Evolutionary conservation across 2,113 vertebrate species (phyloP), one percentile per base, ranked within the genome.

Genomic region (Tenrec ecaudatus): DNA sequence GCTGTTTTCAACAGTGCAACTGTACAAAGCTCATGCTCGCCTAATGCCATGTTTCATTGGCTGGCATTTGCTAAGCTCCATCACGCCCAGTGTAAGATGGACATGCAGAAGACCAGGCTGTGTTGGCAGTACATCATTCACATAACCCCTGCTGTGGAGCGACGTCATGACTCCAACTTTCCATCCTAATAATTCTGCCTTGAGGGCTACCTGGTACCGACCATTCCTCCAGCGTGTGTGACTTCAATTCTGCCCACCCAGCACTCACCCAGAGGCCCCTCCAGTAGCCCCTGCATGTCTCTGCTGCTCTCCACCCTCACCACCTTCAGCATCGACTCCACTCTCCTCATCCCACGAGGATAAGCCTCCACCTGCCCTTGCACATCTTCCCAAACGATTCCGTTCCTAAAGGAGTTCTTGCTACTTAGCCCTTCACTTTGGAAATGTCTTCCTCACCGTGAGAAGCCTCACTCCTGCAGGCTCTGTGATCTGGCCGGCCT

Each of bases 191-290:
- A 11, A 53, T 40, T 68, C 53, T 47, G 31, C n/a, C 69, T n/a
- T 60, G 16, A 47, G 58, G 14, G 11, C 38, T 22, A 3, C 27
- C 27, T 33, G 58, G 22, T 60, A 43, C n/a, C 40, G 7, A 10
- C 2, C 3, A 22, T 3, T 73, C 19, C 57, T 25, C 38, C 36
- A 2, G 47, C 47, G 47, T 14, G 9, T 10, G 9, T 2, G 60
- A 80, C 58, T 8, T n/a, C 15, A n/a, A 8, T 29, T 10, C 0
- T 77, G 60, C 47, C 15, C n/a, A 57, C 29, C 25, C 58, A 14
- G 11, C 53, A 11, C 22, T 22, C 20, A 0, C 17, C 11, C 2
- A 0, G 3, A 29, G 16, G 53, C 20, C 33, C 40, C 15, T 9
- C 10, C n/a, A 0, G 36, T 3, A 19, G 29, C 43, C 47, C 53